Base-by-base conservation (phyloP, 2,113 vertebrate species). In the Candoia aspera region DNA sequence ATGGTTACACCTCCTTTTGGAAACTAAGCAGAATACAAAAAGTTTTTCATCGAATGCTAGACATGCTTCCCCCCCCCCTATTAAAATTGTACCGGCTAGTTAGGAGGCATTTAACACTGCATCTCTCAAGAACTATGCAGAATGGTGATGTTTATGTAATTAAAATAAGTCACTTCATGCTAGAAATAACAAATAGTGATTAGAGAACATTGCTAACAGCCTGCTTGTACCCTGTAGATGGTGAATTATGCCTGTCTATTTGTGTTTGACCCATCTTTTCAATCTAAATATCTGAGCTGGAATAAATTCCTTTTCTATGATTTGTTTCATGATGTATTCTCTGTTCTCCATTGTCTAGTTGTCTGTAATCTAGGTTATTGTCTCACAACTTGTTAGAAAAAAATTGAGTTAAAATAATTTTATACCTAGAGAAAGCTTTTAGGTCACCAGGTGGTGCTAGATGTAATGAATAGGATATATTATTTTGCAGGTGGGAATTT, bases 21-120 rank as follows among this genome's bases (percentile, higher is more conserved):
- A 88, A 93, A 84, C 57, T 62, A 91, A 73, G 86, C 33, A 90
- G 92, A 84, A 57, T 58, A 49, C 88, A 90, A 9, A 60, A 55
- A 87, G 23, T 90, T 42, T 92, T 91, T 37, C 87, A 86, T 90
- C 42, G 83, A 33, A 90, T 60, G 23, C 62, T 58, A 86, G 84
- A 90, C 84, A 58, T 46, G 17, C 33, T 73, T 37, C 37, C 64
- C 33, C 92, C 37, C 64, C 33, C 33, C n/a, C 9, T 58, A 85
- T 94, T 92, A 68, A 86, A 73, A 17, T 90, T 94, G 87, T 5
- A 89, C 54, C 55, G 60, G 17, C 89, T 87, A 62, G 6, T 58
- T 2, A 86, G 85, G 91, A 92, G 53, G 11, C 54, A 79, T 24
- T 85, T 89, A 87, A 79, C 87, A 73, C 21, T 0, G 2, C 64